Percentiles rank a stretch among this genome's conserved stretches.
phyloP scores from a whole-genome alignment of 2,797 vertebrate species.

The Neosilurus mollespiculum region DNA sequence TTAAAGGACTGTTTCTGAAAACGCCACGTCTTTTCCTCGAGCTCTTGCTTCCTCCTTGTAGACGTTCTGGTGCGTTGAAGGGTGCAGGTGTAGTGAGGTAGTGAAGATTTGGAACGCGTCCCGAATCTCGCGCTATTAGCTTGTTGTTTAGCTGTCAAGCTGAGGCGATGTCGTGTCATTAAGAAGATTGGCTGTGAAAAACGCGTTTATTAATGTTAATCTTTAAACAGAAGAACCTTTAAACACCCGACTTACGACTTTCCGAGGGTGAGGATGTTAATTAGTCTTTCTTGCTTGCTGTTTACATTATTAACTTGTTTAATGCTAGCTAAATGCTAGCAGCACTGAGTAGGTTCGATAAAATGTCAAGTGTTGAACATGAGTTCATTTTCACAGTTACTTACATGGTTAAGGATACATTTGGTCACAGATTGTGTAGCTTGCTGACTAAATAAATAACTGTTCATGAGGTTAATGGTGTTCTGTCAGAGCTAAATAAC shows the following conservation, averaged over 20 bases:
- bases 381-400: not conserved
- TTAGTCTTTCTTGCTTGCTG: no score
- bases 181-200: not conserved
- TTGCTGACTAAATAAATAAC: not conserved
- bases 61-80: not conserved
- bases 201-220: not conserved
- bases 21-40: not conserved
- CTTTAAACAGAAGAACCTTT: not conserved
- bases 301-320: not conserved
- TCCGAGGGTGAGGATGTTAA: not conserved
- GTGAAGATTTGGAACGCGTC: not conserved
- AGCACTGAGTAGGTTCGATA: no score
- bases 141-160: not conserved
- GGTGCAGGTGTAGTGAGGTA: not conserved
- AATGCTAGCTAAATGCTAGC: not conserved
- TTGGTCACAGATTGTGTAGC: not conserved
- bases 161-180: not conserved
- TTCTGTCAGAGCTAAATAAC: not conserved
- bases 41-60: not conserved
- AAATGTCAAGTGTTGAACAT: not conserved
- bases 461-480: not conserved
- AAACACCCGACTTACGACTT: not conserved
- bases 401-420: not conserved
- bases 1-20: not conserved
- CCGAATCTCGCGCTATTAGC: conserved; percentile 6